Conservation (phyloP, 1,140 invertebrate species). For the Diprion similis region DNA sequence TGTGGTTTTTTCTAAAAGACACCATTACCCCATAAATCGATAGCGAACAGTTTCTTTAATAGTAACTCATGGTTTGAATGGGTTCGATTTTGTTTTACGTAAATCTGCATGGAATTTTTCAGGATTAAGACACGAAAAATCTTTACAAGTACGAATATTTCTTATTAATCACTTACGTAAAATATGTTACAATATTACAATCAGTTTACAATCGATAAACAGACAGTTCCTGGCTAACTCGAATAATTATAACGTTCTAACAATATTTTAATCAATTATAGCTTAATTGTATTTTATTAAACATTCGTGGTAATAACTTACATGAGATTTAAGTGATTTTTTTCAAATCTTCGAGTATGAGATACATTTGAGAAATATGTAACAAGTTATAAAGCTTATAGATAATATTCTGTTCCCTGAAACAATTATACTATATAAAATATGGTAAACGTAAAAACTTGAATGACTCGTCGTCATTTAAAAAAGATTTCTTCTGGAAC, state of each 20-base stretch:
- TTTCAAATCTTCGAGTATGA: constrained; percentile 38
- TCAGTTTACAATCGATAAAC: constrained; percentile 56
- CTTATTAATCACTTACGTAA: constrained; percentile 60
- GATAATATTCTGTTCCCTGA: neutral
- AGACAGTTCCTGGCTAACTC: constrained; percentile 51
- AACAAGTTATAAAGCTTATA: constrained; percentile 8
- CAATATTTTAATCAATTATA: constrained; percentile 45
- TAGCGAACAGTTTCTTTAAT: too few species aligned
- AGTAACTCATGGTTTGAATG: too few species aligned
- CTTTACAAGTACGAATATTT: constrained; percentile 48
- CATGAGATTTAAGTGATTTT: constrained; percentile 2
- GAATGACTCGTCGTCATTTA: neutral
- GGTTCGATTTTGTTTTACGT: too few species aligned
- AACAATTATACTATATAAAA: constrained; percentile 6
- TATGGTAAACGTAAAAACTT: constrained; percentile 4
- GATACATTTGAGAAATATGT: constrained; percentile 38
- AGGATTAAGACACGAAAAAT: too few species aligned
- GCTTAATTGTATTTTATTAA: neutral
- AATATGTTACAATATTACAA: constrained; percentile 61
- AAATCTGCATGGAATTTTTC: too few species aligned
- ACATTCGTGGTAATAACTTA: constrained; percentile 21
- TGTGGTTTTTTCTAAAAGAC: too few species aligned
- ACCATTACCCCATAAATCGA: too few species aligned
- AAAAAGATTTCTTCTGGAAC: neutral
- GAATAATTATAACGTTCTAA: constrained; percentile 42